These are phyloP conservation scores for Neoitamus cyanurus DNA, from an alignment of 2,888 invertebrate species.

Conservation along the genomic window DNA sequence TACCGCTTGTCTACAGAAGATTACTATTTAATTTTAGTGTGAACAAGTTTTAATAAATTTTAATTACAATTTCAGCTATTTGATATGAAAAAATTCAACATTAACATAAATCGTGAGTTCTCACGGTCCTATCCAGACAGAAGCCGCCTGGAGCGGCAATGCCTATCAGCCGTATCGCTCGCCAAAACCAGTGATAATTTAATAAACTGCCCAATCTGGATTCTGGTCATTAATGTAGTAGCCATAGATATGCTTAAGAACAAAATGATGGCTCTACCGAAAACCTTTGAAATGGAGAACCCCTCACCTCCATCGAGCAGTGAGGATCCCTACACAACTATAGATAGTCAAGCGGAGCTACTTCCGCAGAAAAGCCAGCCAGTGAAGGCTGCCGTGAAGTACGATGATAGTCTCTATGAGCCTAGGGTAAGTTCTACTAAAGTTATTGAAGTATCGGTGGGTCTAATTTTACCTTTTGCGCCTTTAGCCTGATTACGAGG, in stretches of 20 bases:
- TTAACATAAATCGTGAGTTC: slow-evolving; percentile 75
- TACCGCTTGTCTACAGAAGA: too few relatives aligned
- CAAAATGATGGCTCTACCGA: slow-evolving; percentile 68
- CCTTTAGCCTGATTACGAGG: slow-evolving; percentile 63
- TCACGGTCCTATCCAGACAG: slow-evolving; percentile 76
- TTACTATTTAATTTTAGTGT: too few relatives aligned
- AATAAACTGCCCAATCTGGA: slow-evolving; percentile 81
- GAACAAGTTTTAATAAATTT: not conserved
- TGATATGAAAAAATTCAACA: slow-evolving; percentile 79
- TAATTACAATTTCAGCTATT: slow-evolving; percentile 68
- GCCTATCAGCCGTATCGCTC: slow-evolving; percentile 77
- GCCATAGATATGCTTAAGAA: slow-evolving; percentile 82
- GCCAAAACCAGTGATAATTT: slow-evolving; percentile 76
- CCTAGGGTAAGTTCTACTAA: slow-evolving; percentile 59
- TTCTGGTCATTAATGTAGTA: slow-evolving; percentile 81
- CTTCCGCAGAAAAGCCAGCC: slow-evolving; percentile 61
- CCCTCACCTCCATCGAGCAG: slow-evolving; percentile 58
- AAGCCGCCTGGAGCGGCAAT: slow-evolving; percentile 74
- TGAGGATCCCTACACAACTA: slow-evolving; percentile 65
- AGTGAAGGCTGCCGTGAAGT: slow-evolving; percentile 60
- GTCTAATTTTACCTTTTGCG: not conserved
- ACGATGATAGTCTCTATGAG: slow-evolving; percentile 63
- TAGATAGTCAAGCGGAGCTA: slow-evolving; percentile 64
- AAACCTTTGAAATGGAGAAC: slow-evolving; percentile 46
- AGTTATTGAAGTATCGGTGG: not conserved